Base-by-base conservation (phyloP, 1,140 invertebrate genomes). In the Apis florea region DNA sequence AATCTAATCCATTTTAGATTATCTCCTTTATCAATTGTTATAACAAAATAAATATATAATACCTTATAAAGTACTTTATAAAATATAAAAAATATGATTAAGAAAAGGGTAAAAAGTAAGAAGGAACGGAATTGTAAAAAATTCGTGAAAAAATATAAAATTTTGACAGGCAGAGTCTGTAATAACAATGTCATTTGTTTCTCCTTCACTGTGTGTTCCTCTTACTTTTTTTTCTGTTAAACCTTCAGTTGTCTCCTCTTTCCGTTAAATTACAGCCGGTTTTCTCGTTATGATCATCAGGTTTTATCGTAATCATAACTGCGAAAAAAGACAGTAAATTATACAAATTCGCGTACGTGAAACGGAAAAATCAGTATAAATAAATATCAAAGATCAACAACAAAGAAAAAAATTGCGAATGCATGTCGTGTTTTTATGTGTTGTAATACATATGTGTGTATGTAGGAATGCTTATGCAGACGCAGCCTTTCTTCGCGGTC, bases 401-500 rank as follows among this genome's bases (percentile, higher is more conserved):
- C 0, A 26, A n/a, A 11, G 10, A 15, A 31, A 59, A 69, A 77
- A 51, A 58, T 58, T 21, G 21, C n/a, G 53, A 59, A 78, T 59
- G 75, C 75, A 1, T 0, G 69, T 47, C 69, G 26, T 73, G 69
- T 1, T 53, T 64, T 64, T 73, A 63, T 64, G 77, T 51, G 40
- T 58, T 51, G 75, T 59, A 40, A 68, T n/a, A 51, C 40, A 6
- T 63, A 31, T 47, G 24, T 40, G 64, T 24, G 2, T 74, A 49
- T 1, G 77, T 54, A 64, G 69, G 77, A 73, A 79, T 64, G 77
- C 59, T 72, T 56, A 26, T 24, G 59, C 69, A 51, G 24, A 21
- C 63, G 49, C 24, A 63, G 63, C 51, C 79, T 67, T 81, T 81
- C 79, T 66, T 81, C 61, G 26, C 51, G 61, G 79, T 53, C 72